Percentiles rank a stretch among this genome's conserved stretches.
Conservation (phyloP, 2,888 invertebrate species). For the Barypeithes pellucidus region DNA sequence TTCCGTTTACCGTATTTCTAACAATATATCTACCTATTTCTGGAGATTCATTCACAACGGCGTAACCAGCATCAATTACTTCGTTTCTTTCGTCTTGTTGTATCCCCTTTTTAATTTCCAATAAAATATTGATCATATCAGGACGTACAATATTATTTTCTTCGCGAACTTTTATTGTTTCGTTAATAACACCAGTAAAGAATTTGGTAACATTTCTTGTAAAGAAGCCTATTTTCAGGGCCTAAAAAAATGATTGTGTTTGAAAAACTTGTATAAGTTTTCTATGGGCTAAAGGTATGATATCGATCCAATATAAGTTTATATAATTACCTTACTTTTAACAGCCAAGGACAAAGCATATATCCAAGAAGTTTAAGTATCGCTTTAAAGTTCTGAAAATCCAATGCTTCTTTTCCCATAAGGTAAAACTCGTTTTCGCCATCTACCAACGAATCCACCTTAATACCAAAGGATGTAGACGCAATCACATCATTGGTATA, state of each 20-base stretch:
- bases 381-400: slow-evolving; percentile 30
- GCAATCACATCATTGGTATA: slow-evolving; percentile 74
- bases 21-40: slow-evolving; percentile 19
- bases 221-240: slow-evolving; percentile 27
- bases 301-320: no score
- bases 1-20: no score
- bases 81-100: slow-evolving; percentile 54
- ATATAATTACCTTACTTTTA: slow-evolving; percentile 36
- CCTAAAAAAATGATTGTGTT: no score
- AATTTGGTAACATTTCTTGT: slow-evolving; percentile 55
- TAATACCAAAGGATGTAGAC: slow-evolving; percentile 60
- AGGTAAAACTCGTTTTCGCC: slow-evolving; percentile 61
- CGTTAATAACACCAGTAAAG: slow-evolving; percentile 55
- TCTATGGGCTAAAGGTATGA: no score
- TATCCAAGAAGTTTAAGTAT: slow-evolving; percentile 26
- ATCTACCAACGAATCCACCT: slow-evolving; percentile 73
- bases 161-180: slow-evolving; percentile 58
- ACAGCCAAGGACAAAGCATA: slow-evolving; percentile 19
- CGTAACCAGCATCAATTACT: slow-evolving; percentile 58
- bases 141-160: slow-evolving; percentile 59
- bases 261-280: no score
- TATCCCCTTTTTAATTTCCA: slow-evolving; percentile 72
- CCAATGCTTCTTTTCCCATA: slow-evolving; percentile 45
- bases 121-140: slow-evolving; percentile 73
- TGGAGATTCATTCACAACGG: slow-evolving; percentile 60